Evolutionary conservation across 2,888 invertebrate species (phyloP).

Genomic region (Gastrophysa polygoni): DNA sequence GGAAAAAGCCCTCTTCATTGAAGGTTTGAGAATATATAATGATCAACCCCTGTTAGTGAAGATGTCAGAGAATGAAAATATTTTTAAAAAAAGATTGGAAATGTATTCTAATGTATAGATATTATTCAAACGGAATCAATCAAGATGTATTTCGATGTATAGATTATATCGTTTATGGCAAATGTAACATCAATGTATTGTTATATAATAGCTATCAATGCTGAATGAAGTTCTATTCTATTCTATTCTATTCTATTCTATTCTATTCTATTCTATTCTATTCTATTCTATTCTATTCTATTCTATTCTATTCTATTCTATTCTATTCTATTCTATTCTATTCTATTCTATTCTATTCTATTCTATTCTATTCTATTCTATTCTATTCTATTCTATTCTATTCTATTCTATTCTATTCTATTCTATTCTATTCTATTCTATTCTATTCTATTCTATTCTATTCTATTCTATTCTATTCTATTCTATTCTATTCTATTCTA

Average conservation of each 20-base stretch:
- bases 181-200: no score
- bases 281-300: constrained; percentile 4
- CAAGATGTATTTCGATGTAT: no score
- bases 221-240: no score
- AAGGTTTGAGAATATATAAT: no score
- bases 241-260: constrained; percentile 4
- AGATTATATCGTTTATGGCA: no score
- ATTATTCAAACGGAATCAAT: no score
- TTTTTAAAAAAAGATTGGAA: no score
- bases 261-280: constrained; percentile 4
- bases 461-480: constrained; percentile 4
- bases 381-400: constrained; percentile 4
- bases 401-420: constrained; percentile 4
- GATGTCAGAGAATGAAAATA: no score
- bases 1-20: no score
- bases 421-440: constrained; percentile 4
- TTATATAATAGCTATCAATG: no score
- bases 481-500: constrained; percentile 4
- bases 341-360: constrained; percentile 4
- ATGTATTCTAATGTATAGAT: no score
- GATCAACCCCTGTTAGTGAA: no score
- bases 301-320: constrained; percentile 4
- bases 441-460: constrained; percentile 4
- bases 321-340: constrained; percentile 4
- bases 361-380: constrained; percentile 4